Conservation (phyloP, 2,113 vertebrate species). For the Grus americana region DNA sequence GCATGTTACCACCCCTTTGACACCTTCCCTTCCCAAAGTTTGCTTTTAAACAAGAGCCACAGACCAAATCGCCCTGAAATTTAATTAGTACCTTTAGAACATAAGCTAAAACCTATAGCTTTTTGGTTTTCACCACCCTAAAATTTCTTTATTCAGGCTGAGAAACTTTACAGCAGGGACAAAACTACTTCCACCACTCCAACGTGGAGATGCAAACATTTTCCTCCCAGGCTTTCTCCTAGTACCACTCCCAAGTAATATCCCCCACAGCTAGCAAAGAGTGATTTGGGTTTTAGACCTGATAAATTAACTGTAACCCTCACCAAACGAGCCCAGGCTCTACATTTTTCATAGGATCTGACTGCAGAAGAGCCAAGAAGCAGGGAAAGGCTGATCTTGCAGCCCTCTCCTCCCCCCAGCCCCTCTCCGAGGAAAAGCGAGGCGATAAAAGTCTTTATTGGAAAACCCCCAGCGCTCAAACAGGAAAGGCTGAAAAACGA, state of each 20-base stretch:
- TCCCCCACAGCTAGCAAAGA: not conserved
- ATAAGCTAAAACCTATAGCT: not conserved
- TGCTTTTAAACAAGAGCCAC: not conserved
- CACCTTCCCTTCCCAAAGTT: not conserved
- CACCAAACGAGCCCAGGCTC: not conserved
- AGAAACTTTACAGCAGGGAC: not conserved
- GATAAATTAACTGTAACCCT: not conserved
- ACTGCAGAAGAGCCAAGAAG: not conserved
- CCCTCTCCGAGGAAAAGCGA: not conserved
- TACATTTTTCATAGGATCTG: not conserved
- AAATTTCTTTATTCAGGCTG: not conserved
- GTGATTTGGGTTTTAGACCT: rapidly evolving
- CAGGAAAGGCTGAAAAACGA: conserved; percentile 73
- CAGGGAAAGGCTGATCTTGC: not conserved
- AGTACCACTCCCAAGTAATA: not conserved
- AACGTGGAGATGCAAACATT: not conserved
- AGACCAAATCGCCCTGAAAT: not conserved
- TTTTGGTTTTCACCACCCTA: too few species aligned
- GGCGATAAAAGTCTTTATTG: conserved; percentile 66
- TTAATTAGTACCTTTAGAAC: not conserved
- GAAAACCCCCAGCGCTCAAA: conserved; percentile 42
- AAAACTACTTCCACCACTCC: not conserved
- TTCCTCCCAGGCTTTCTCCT: not conserved
- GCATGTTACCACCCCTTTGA: not conserved
- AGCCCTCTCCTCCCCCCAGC: conserved; percentile 38